Percentiles rank a stretch among this genome's conserved stretches.
Evolutionary conservation across 2,888 invertebrate genomes (phyloP).

Genomic region (Amiota communis): DNA sequence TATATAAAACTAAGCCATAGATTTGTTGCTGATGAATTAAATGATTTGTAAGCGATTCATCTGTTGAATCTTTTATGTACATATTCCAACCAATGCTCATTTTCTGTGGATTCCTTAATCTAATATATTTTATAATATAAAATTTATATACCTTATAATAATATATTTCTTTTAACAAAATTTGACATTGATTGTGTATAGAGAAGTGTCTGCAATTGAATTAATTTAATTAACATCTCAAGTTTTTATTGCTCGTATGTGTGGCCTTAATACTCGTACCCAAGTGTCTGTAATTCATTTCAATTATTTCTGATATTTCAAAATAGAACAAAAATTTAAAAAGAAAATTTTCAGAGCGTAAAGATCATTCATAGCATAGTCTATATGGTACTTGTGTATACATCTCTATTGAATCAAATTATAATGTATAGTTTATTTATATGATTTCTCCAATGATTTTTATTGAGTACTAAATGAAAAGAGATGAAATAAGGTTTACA

Average conservation of each 20-base stretch:
- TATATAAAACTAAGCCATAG: not conserved
- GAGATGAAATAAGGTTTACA: not conserved
- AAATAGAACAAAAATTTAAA: not conserved
- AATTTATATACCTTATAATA: not conserved
- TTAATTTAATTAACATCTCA: conserved; percentile 18
- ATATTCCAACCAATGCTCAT: too few relatives aligned
- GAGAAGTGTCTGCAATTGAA: not conserved
- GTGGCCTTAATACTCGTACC: conserved; percentile 55
- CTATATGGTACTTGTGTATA: too few relatives aligned
- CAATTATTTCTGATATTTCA: conserved; percentile 6
- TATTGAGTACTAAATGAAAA: not conserved
- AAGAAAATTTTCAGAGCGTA: too few relatives aligned
- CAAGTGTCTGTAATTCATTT: conserved; percentile 33
- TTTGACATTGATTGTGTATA: conserved; percentile 9
- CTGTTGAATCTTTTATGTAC: too few relatives aligned
- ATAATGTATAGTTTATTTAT: not conserved
- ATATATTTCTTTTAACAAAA: not conserved
- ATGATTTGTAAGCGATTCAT: not conserved
- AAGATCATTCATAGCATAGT: too few relatives aligned
- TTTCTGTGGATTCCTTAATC: too few relatives aligned
- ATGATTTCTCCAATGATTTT: not conserved
- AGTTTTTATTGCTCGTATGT: conserved; percentile 39
- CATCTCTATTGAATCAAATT: too few relatives aligned
- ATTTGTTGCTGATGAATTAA: conserved; percentile 12
- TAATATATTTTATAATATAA: too few relatives aligned